A percentile compares a stretch with the other conserved stretches of the same genome.
phyloP scores from a whole-genome alignment of 1,140 invertebrate species.

The Caenorhabditis brenneri region DNA sequence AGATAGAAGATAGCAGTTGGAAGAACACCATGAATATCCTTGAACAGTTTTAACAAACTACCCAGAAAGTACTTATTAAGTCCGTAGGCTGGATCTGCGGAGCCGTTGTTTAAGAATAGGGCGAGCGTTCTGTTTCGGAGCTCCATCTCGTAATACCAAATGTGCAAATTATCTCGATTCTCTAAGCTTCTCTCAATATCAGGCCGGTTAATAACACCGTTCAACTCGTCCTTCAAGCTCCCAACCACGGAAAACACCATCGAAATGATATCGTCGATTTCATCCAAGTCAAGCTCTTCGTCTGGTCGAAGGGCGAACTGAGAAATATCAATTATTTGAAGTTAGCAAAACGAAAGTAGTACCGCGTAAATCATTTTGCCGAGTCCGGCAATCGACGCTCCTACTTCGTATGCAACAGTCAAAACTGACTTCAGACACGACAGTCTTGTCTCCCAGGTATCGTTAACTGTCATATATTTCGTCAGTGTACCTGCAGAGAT shows the following conservation, averaged over 20 bases:
- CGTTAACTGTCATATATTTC: not conserved
- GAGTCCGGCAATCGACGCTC: not conserved
- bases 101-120: not conserved
- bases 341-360: not conserved
- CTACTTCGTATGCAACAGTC: not conserved
- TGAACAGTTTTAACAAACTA: not conserved
- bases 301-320: constrained; percentile 1
- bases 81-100: not conserved
- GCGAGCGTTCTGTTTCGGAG: not conserved
- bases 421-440: not conserved
- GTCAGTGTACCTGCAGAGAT: not conserved
- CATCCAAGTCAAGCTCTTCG: not conserved
- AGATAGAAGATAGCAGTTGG: not conserved
- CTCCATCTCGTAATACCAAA: not conserved
- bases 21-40: not conserved
- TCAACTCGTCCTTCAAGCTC: not conserved
- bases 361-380: constrained; percentile 23
- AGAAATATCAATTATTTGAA: not conserved
- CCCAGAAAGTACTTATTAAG: not conserved
- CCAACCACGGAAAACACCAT: not conserved
- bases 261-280: not conserved
- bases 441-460: not conserved
- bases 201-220: not conserved
- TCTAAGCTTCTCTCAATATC: not conserved
- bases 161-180: not conserved